Conservation (phyloP, 2,113 vertebrate species). For the Mohoua ochrocephala region DNA sequence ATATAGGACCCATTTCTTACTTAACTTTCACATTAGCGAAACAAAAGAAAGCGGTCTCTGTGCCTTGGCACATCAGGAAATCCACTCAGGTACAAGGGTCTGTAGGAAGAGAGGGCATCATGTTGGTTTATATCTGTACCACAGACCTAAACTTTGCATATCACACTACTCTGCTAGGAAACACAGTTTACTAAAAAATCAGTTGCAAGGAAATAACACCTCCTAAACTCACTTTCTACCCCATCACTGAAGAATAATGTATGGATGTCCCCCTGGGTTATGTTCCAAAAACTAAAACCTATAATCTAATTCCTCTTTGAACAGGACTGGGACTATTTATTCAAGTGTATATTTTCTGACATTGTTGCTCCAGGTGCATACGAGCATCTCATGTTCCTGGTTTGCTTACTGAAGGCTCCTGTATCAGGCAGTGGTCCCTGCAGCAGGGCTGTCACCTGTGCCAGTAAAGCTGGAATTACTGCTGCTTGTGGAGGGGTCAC, state of each 20-base stretch:
- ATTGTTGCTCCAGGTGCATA: not conserved
- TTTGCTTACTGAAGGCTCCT: not conserved
- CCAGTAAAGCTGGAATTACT: not conserved
- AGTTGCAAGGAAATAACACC: not conserved
- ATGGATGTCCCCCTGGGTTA: not conserved
- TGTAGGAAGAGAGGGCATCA: not conserved
- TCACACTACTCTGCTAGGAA: not conserved
- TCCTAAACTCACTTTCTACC: not conserved
- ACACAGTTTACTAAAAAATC: not conserved
- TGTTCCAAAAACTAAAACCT: not conserved
- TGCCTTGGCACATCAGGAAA: not conserved
- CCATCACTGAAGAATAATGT: not conserved
- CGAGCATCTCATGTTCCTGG: not conserved
- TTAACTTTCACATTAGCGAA: not conserved
- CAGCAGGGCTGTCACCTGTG: not conserved
- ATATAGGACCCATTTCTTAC: not conserved
- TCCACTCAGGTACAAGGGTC: not conserved
- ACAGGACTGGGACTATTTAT: not conserved
- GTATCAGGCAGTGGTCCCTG: not conserved
- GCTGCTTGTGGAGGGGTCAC: not conserved
- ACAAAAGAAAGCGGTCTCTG: not conserved
- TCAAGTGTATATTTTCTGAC: rapidly evolving
- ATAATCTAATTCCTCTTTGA: not conserved
- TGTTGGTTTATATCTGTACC: not conserved
- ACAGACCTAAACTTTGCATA: not conserved